These are phyloP conservation scores for Aquatica leii DNA, from an alignment of 2,888 invertebrate species.

Conservation along the genomic window DNA sequence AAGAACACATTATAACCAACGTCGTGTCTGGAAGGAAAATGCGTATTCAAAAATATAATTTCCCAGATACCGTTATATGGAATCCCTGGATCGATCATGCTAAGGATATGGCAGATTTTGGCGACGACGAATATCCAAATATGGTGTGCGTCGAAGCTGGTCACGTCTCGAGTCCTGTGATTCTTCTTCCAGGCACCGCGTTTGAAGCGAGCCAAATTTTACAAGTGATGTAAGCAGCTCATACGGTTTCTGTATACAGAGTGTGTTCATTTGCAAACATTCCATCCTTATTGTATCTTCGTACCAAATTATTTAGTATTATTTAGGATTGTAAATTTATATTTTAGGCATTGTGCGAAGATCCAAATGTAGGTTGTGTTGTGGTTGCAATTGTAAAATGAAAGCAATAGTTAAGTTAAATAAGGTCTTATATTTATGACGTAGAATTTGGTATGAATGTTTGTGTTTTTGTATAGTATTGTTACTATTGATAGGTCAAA, in stretches of 20 bases:
- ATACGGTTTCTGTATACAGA: slow-evolving; percentile 14
- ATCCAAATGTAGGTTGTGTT: slow-evolving; percentile 44
- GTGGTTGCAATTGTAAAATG: slow-evolving; percentile 33
- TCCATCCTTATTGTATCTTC: slow-evolving; percentile 38
- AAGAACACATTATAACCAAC: slow-evolving; percentile 92
- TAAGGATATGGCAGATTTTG: slow-evolving; percentile 91
- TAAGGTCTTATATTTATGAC: slow-evolving; percentile 41
- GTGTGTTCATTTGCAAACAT: slow-evolving; percentile 32
- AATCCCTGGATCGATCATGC: slow-evolving; percentile 96
- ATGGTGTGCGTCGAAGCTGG: slow-evolving; percentile 98
- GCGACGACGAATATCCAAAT: slow-evolving; percentile 95
- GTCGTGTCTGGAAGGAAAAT: slow-evolving; percentile 91
- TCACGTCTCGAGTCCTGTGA: slow-evolving; percentile 86
- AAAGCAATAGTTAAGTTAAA: slow-evolving; percentile 51
- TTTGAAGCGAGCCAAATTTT: slow-evolving; percentile 92
- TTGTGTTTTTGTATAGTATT: slow-evolving; percentile 34
- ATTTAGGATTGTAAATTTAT: slow-evolving; percentile 35
- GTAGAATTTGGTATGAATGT: slow-evolving; percentile 38
- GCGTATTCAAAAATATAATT: slow-evolving; percentile 93
- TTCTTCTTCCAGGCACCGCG: slow-evolving; percentile 87
- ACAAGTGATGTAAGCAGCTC: slow-evolving; percentile 69
- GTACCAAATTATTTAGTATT: slow-evolving; percentile 38
- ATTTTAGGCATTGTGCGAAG: slow-evolving; percentile 33
- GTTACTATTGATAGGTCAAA: slow-evolving; percentile 24
- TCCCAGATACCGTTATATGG: slow-evolving; percentile 97